Percentiles rank a stretch among this genome's conserved stretches.
Evolutionary conservation across 2,113 vertebrate genomes (phyloP).

Genomic region (Lutjanus erythropterus): DNA sequence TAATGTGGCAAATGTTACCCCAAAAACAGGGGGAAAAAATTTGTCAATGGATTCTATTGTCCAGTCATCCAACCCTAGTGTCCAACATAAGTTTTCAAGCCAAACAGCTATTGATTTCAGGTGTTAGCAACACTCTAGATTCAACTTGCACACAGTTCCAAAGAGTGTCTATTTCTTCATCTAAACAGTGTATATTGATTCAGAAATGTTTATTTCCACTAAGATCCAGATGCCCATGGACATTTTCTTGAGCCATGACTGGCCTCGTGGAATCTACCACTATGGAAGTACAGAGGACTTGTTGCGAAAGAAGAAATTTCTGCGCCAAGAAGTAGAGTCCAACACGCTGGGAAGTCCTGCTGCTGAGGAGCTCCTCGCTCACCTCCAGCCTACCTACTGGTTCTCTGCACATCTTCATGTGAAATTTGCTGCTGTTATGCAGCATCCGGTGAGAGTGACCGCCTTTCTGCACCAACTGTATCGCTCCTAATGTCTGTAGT

Average conservation of each 20-base stretch:
- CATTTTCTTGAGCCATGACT: slow-evolving; percentile 97
- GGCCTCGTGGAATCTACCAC: slow-evolving; percentile 96
- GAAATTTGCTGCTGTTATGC: slow-evolving; percentile 96
- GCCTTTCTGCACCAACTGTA: neutral
- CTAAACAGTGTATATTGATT: neutral
- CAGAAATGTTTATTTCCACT: slow-evolving; percentile 12
- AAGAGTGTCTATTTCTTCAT: neutral
- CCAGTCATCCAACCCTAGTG: no score
- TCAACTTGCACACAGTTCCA: neutral
- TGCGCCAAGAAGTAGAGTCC: slow-evolving; percentile 94
- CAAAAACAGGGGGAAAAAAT: no score
- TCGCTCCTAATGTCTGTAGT: neutral
- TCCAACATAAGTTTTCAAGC: no score
- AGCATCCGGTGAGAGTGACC: slow-evolving; percentile 88
- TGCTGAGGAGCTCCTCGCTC: slow-evolving; percentile 92
- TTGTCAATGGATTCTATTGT: no score
- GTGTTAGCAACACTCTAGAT: no score
- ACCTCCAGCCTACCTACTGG: slow-evolving; percentile 95
- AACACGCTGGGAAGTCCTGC: slow-evolving; percentile 94
- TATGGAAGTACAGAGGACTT: slow-evolving; percentile 92
- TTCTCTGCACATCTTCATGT: slow-evolving; percentile 98
- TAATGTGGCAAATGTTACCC: no score
- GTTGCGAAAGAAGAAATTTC: slow-evolving; percentile 92
- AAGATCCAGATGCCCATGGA: slow-evolving; percentile 93
- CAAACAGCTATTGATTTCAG: no score